Evolutionary conservation across 2,888 invertebrate genomes (phyloP).

Genomic region (Pasiphila rectangulata): DNA sequence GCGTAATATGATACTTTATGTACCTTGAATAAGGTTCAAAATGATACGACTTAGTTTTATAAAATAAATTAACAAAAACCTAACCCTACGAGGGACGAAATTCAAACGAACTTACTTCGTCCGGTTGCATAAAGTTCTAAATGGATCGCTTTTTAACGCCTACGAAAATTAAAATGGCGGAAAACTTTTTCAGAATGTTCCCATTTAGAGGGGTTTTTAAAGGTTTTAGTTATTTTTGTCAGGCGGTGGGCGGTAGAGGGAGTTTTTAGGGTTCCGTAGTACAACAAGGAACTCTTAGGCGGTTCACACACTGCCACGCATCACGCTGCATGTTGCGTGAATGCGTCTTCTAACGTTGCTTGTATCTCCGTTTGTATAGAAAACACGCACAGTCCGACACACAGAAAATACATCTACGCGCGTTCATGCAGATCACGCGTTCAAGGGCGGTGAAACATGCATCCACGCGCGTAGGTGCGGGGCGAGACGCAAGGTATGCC

Average conservation of each 20-base stretch:
- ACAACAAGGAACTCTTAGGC: too few species aligned
- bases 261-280: too few species aligned
- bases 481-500: too few species aligned
- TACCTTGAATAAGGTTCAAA: neutral
- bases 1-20: neutral
- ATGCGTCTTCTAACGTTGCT: too few species aligned
- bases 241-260: neutral
- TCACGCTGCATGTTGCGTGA: too few species aligned
- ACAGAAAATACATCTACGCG: too few species aligned
- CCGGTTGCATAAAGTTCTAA: slow-evolving; percentile 11
- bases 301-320: too few species aligned
- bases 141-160: slow-evolving; percentile 10
- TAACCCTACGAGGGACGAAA: slow-evolving; percentile 4
- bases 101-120: slow-evolving; percentile 7
- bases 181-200: slow-evolving; percentile 2
- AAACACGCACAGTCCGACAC: too few species aligned
- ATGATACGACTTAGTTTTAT: neutral
- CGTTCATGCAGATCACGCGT: too few species aligned
- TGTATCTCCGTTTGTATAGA: too few species aligned
- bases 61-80: slow-evolving; percentile 9
- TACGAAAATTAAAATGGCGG: slow-evolving; percentile 1
- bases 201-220: neutral
- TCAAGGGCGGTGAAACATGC: too few species aligned
- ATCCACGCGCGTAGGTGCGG: too few species aligned
- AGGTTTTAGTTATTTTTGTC: neutral